Conservation (phyloP, 2,888 invertebrate genomes). For the Drosophila tanythrix region DNA sequence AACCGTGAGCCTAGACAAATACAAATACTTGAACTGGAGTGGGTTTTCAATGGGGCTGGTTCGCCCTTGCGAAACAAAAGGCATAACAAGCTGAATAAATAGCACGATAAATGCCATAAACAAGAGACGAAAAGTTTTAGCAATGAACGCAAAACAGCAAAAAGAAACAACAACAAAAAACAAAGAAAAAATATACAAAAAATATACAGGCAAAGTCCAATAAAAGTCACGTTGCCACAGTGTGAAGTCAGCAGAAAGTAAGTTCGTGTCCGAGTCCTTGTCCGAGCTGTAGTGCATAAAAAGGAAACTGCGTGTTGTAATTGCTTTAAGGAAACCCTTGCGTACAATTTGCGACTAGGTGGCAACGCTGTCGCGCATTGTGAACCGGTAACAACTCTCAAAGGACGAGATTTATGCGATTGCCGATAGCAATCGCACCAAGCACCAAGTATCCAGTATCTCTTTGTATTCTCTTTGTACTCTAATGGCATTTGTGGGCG, state of each 20-base stretch:
- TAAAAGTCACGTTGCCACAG: constrained; percentile 76
- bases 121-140: constrained; percentile 76
- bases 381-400: constrained; percentile 77
- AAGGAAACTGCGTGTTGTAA: constrained; percentile 68
- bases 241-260: constrained; percentile 75
- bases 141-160: constrained; percentile 55
- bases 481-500: constrained; percentile 62
- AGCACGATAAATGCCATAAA: constrained; percentile 80
- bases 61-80: constrained; percentile 65
- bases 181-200: constrained; percentile 20
- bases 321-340: constrained; percentile 76
- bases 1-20: constrained; percentile 50
- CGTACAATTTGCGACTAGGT: constrained; percentile 76
- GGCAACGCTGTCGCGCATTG: constrained; percentile 64
- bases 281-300: constrained; percentile 54
- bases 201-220: constrained; percentile 64
- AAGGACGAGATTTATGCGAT: constrained; percentile 81
- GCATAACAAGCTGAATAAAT: constrained; percentile 76
- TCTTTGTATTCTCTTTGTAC: constrained; percentile 18
- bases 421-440: constrained; percentile 67
- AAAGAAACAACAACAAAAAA: constrained; percentile 26
- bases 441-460: constrained; percentile 34
- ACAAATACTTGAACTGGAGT: constrained; percentile 31
- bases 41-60: neutral
- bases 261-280: constrained; percentile 37